Conservation (phyloP, 1,140 invertebrate species). For the Colletes gigas region DNA sequence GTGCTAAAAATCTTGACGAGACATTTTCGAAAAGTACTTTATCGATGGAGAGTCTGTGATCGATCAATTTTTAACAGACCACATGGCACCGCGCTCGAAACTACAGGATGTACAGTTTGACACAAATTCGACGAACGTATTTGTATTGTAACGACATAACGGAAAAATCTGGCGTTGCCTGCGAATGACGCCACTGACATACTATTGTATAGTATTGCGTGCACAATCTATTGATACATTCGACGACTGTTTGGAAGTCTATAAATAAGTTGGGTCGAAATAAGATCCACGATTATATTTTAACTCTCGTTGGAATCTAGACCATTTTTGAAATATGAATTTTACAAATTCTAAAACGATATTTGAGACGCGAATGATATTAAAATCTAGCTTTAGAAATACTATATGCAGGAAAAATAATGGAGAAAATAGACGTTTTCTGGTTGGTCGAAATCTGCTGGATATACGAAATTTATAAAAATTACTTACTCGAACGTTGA, state of each 20-base stretch:
- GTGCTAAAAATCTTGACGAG: background rate
- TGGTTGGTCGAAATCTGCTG: too few relatives aligned
- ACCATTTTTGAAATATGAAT: too few relatives aligned
- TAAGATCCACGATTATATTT: background rate
- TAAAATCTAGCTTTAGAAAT: too few relatives aligned
- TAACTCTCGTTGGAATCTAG: too few relatives aligned
- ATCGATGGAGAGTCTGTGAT: background rate
- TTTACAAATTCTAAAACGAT: too few relatives aligned
- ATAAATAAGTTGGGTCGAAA: background rate
- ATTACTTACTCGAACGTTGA: conserved; percentile 97
- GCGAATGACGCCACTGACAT: background rate
- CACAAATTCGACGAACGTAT: background rate
- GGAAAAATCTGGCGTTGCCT: background rate
- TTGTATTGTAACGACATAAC: background rate
- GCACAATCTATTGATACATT: background rate
- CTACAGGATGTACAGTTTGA: background rate
- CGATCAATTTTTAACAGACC: background rate
- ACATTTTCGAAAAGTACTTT: background rate
- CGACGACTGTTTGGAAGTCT: background rate
- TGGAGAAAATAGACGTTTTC: too few relatives aligned
- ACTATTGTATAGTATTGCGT: background rate
- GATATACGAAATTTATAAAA: background rate
- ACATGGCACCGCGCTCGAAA: background rate
- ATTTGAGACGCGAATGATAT: too few relatives aligned
- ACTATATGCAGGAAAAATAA: too few relatives aligned